Evolutionary conservation across 2,797 vertebrate genomes (phyloP).

Genomic region (Rhodeus uyekii): DNA sequence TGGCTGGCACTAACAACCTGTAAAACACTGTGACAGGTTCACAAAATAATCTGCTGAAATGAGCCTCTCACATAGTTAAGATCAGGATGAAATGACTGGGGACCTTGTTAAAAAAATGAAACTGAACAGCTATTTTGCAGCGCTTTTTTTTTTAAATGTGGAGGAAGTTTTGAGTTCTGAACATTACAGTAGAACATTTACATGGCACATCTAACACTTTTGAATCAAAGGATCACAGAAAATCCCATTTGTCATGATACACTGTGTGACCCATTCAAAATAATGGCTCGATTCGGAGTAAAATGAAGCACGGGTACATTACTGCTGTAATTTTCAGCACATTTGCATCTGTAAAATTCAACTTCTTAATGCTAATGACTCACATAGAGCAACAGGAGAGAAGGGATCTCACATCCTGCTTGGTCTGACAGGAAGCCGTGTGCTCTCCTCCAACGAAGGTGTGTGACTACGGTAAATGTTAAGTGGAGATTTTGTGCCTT

Average conservation of each 20-base stretch:
- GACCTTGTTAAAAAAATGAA: not conserved
- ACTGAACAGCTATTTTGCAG: not conserved
- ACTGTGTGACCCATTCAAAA: not conserved
- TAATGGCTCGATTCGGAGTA: not conserved
- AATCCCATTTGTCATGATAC: not conserved
- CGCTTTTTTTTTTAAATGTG: not conserved
- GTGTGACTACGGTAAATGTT: constrained; percentile 52
- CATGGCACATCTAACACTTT: not conserved
- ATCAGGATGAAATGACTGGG: not conserved
- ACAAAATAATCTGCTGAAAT: not conserved
- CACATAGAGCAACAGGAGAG: not conserved
- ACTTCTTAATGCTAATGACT: not conserved
- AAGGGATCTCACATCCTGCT: not conserved
- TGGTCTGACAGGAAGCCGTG: not conserved
- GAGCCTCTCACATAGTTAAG: not conserved
- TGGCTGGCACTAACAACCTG: not conserved
- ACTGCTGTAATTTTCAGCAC: not conserved
- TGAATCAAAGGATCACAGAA: not conserved
- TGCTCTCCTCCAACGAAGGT: not conserved
- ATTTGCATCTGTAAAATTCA: constrained; percentile 8
- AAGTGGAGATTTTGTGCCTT: constrained; percentile 43
- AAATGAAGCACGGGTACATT: not conserved
- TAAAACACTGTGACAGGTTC: not conserved
- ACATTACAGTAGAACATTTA: not conserved
- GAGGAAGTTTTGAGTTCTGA: not conserved